Evolutionary conservation across 2,113 vertebrate genomes (phyloP), one percentile per base, ranked within the genome.

Genomic region (Ginglymostoma cirratum): DNA sequence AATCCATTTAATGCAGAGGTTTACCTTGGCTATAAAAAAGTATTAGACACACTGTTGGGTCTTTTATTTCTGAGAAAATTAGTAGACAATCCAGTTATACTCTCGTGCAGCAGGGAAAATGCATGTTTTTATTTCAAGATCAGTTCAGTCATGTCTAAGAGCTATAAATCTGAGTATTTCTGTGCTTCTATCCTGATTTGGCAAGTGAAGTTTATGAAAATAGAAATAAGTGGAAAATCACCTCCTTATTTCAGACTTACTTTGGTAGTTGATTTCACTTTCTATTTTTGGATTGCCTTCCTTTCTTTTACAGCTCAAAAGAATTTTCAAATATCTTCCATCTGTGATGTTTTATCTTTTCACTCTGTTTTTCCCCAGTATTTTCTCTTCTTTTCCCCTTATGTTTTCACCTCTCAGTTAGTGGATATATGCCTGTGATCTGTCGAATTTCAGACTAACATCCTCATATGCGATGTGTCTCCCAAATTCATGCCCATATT

Each of bases 141-240:
- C 34, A 66, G 6, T 34, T 19, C 34, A 21, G 15, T 93, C 55
- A 66, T 65, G 61, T 90, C 12, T 90, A 61, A 10, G 27, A 83
- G 52, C 14, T 92, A 17, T 23, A 6, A 66, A 66, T 34, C 30
- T 34, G 30, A 93, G 65, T 66, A 93, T 2, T 93, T 65, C 30
- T n/a, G 52, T 65, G 34, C 34, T 55, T 92, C 89, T n/a, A 55
- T 4, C 24, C 5, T 15, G 30, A 61, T 55, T 72, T 34, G 86
- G 48, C 85, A 90, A 90, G 61, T 90, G 52, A 90, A 15, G 87
- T 15, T 90, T 90, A 45, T 90, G 87, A 90, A 89, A 90, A 55
- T 61, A 90, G 15, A 90, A 90, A 61, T 10, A 52, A 90, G 61
- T 90, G 27, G 52, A 90, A 90, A 52, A 61, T 55, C 27, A 34